Percentiles rank a stretch among this genome's conserved stretches.
Evolutionary conservation across 2,888 invertebrate species (phyloP).

Genomic region (Brassicogethes aeneus): DNA sequence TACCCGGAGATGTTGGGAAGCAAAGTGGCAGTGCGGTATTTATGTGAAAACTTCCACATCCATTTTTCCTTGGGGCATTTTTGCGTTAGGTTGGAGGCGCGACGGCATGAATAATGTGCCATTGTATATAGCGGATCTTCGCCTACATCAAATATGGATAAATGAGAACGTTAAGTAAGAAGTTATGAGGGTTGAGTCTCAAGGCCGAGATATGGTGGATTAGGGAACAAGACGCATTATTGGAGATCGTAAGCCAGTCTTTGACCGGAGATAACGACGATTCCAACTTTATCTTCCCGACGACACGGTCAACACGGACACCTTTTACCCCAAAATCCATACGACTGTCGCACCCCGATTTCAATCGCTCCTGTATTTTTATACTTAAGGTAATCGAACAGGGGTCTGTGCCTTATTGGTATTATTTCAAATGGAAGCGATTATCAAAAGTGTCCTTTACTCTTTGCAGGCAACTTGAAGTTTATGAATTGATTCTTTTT

Average conservation of each 20-base stretch:
- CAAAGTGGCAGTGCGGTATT: too few species aligned
- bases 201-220: conserved; percentile 22
- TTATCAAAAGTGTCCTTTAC: not conserved
- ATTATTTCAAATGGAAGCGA: not conserved
- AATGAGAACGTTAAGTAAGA: conserved; percentile 17
- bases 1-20: too few species aligned
- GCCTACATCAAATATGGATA: conserved; percentile 16
- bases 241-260: conserved; percentile 27
- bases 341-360: not conserved
- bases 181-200: conserved; percentile 24
- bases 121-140: not conserved
- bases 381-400: not conserved
- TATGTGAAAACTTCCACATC: too few species aligned
- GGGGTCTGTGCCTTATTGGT: not conserved
- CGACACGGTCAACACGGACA: conserved; percentile 17
- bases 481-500: too few species aligned
- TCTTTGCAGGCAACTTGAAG: too few species aligned
- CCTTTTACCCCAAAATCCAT: conserved; percentile 13
- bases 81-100: too few species aligned
- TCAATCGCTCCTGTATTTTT: not conserved
- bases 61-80: too few species aligned
- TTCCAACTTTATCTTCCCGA: conserved; percentile 15
- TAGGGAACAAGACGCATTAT: conserved; percentile 27
- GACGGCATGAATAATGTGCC: not conserved
- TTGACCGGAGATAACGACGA: conserved; percentile 23